These are phyloP conservation scores for Bufotes viridis DNA, from an alignment of 2,797 vertebrate genomes.

Conservation along the genomic window DNA sequence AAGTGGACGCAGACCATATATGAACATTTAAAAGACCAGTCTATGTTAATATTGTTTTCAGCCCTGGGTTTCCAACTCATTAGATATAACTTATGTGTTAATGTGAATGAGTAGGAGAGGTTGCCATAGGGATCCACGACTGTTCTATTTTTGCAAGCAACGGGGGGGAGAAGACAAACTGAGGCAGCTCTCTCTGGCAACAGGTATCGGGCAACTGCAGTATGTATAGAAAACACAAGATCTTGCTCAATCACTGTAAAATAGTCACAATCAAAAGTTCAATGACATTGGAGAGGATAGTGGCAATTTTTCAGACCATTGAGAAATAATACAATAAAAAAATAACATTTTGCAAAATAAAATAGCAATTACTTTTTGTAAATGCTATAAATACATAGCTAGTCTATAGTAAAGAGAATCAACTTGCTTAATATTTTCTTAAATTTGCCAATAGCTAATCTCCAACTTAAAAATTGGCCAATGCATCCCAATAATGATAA, in stretches of 20 bases:
- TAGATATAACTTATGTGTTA: conserved; percentile 17
- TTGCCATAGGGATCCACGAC: conserved; percentile 34
- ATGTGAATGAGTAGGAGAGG: conserved; percentile 13
- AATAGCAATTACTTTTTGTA: neutral
- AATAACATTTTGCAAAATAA: neutral
- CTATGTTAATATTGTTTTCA: neutral
- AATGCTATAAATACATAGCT: neutral
- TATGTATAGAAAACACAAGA: neutral
- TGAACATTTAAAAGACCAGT: neutral
- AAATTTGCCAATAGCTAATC: neutral
- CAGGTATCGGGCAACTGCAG: neutral
- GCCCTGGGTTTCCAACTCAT: neutral
- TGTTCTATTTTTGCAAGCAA: conserved; percentile 5
- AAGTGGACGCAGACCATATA: neutral
- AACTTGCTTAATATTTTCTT: neutral
- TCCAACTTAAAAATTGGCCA: neutral
- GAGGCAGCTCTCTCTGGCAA: neutral
- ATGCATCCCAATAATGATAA: neutral
- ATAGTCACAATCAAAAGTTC: neutral
- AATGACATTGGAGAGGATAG: neutral
- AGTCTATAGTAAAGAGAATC: neutral
- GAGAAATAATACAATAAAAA: neutral
- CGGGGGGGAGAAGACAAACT: neutral
- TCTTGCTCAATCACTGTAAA: neutral
- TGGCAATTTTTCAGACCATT: neutral